Base-by-base conservation (phyloP, 2,888 invertebrate genomes). In the Diplazon laetatorius region DNA sequence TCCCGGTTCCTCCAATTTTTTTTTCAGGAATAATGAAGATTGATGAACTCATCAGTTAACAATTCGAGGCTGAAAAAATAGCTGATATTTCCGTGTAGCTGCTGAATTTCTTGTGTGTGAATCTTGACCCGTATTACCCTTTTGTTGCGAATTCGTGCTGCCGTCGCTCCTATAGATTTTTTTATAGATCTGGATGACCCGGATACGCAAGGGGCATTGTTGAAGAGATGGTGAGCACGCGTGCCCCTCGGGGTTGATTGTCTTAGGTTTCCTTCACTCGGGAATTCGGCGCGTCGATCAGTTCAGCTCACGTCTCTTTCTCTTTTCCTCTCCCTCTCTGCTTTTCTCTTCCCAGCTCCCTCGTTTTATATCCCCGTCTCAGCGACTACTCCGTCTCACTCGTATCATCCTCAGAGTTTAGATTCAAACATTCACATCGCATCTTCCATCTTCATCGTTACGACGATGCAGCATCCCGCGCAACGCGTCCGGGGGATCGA, bases 241-340 rank as follows among this genome's bases (percentile, higher is more conserved):
- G 44, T 68, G 68, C 83, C 85, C 86, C 86, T 85, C 81, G 85
- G 85, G 87, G 83, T 84, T 80, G 78, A 76, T 82, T 84, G 86
- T 86, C 85, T 87, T 86, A 83, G 82, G 81, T 84, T 85, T 83
- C 82, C 81, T 80, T 50, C 68, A 80, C 80, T 85, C 82, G 82
- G 83, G 85, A 87, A 88, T 87, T 85, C 84, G 79, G 80, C 75
- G 77, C 60, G 82, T 79, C 77, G 76, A 80, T 25, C n/a, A 5
- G 50, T 18, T 55, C 52, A 57, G 25, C 39, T 75, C n/a, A 42
- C 57, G 57, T 75, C 68, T 68, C 71, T 50, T 62, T 63, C 65
- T 52, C 60, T n/a, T n/a, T n/a, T n/a, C n/a, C n/a, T n/a, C n/a
- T n/a, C 30, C 30, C 30, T 42, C 10, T 52, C n/a, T n/a, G 12